Evolutionary conservation across 2,113 vertebrate species (phyloP).

Genomic region (Triplophysa dalaica): DNA sequence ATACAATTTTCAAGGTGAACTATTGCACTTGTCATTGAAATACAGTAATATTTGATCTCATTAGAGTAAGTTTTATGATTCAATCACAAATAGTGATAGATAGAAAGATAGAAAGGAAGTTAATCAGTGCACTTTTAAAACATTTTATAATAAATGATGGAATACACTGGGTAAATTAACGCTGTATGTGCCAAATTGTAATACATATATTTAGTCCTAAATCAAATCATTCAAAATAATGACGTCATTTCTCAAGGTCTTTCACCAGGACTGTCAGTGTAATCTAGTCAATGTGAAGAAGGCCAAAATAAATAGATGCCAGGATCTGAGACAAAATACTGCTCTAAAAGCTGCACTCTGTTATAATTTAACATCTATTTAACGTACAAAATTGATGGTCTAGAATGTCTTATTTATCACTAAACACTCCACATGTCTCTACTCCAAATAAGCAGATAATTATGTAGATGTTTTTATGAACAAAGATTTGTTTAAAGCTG

Average conservation of each 20-base stretch:
- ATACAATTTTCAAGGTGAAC: too few relatives aligned
- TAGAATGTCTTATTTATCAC: slow-evolving; percentile 17
- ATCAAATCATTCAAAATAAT: neutral
- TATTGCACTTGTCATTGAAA: too few relatives aligned
- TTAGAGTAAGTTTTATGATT: too few relatives aligned
- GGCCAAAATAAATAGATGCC: neutral
- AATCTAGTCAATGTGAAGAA: neutral
- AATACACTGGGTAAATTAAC: neutral
- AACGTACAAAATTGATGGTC: slow-evolving; percentile 52
- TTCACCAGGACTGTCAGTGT: neutral
- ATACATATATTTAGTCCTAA: slow-evolving; percentile 12
- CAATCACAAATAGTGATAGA: too few relatives aligned
- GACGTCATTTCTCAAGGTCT: neutral
- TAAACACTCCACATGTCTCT: slow-evolving; percentile 4
- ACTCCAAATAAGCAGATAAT: slow-evolving; percentile 36
- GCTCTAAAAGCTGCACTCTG: neutral
- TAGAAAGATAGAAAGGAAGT: too few relatives aligned
- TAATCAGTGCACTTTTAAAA: neutral
- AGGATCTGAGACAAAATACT: neutral
- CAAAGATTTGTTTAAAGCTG: slow-evolving; percentile 6
- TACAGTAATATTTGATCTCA: too few relatives aligned
- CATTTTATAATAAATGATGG: neutral
- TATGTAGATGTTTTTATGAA: slow-evolving; percentile 10
- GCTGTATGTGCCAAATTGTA: neutral
- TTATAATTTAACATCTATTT: slow-evolving; percentile 48